Base-by-base conservation (phyloP, 2,797 vertebrate species). In the Carduelis carduelis region DNA sequence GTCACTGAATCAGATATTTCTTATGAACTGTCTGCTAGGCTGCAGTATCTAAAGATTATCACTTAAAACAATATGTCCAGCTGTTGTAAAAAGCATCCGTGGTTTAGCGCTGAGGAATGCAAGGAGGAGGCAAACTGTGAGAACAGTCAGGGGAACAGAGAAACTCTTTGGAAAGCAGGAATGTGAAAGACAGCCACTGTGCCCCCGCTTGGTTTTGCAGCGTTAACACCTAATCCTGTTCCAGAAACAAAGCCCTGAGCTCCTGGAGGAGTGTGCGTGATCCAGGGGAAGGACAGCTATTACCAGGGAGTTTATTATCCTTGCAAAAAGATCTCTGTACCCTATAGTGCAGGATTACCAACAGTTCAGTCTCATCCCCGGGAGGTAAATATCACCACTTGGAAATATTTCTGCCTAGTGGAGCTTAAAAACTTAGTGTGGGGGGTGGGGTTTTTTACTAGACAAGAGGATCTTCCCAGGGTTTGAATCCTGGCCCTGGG, bases 31-130 rank as follows among this genome's bases (percentile, higher is more conserved):
- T 61, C 95, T 91, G 92, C 95, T 86, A 4, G 18, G 89, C 91
- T 87, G 82, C 70, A 17, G 87, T 93, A 94, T 95, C 96, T 94
- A 75, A 89, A 97, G 95, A 97, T 95, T 97, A 96, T 96, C 94
- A 81, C 87, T 93, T 97, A 95, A 97, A 96, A 96, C 95, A 96
- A 69, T 94, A 81, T 81, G 89, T 96, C 89, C 89, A 93, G 92
- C 95, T 96, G 93, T 59, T 95, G 95, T 83, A 85, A 83, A 82
- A 87, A 89, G 64, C 79, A 88, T 21, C 95, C 4, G 2, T 1
- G 53, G 80, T 53, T 89, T 8, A 37, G 76, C 72, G 89, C 76
- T 88, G 82, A 75, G 90, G 43, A 87, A 90, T 6, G 26, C 70
- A 4, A 77, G 90, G 60, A 83, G 87, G 64, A 43, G 60, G 57